These are phyloP conservation scores for Oceanodroma leucorhoa DNA, from an alignment of 2,797 vertebrate genomes.

Conservation along the genomic window DNA sequence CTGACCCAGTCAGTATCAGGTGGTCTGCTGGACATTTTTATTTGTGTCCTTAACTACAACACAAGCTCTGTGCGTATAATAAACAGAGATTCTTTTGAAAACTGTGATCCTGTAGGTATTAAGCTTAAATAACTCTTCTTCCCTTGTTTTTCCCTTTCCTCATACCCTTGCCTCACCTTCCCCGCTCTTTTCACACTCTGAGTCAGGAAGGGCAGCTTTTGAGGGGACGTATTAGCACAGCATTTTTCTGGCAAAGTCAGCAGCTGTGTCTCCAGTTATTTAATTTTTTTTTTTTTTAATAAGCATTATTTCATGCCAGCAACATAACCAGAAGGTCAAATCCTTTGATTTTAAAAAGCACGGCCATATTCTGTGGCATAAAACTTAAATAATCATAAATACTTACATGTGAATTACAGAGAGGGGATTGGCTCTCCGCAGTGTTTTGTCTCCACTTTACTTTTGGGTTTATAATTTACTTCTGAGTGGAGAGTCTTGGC, in stretches of 20 bases:
- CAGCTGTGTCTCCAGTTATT: neutral
- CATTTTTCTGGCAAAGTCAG: neutral
- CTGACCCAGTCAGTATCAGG: neutral
- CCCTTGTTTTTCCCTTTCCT: neutral
- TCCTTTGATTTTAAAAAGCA: neutral
- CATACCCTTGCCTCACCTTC: neutral
- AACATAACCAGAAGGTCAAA: neutral
- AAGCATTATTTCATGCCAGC: neutral
- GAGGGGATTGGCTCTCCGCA: accelerated
- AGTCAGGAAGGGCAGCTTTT: neutral
- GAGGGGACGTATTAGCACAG: neutral
- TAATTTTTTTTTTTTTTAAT: neutral
- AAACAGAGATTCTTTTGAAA: neutral
- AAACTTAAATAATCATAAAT: neutral
- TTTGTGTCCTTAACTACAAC: neutral
- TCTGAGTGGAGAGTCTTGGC: accelerated
- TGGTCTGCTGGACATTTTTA: neutral
- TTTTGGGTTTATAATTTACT: neutral
- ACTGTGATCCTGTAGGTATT: neutral
- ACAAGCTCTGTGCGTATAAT: neutral
- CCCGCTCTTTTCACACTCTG: neutral
- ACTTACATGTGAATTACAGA: neutral
- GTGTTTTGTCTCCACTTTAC: neutral
- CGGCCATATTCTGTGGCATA: neutral
- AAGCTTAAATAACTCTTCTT: neutral